Base-by-base conservation (phyloP, 2,888 invertebrate species). In the Andrena dorsata region DNA sequence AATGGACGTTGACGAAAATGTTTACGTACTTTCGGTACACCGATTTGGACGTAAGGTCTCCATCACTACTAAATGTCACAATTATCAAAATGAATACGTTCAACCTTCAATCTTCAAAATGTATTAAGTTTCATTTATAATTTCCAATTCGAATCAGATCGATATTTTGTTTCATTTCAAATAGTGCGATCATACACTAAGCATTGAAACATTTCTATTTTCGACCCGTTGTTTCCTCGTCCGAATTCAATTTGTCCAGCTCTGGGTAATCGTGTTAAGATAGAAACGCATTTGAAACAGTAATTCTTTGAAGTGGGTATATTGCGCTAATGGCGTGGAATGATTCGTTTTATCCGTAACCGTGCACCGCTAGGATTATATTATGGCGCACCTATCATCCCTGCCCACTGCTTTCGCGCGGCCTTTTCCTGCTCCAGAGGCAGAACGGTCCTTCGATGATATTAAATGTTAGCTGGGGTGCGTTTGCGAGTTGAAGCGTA, bases 401-500 rank as follows among this genome's bases (percentile, higher is more conserved):
- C 10, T 56, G 56, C 56, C 16, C 16, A 47, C 5, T 13, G 30
- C 13, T 13, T 64, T 26, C 23, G n/a, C n/a, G 49, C 16, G 32
- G 16, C 26, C 41, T 41, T 47, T 76, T 56, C 64, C 3, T 32
- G 49, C 60, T 4, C 8, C n/a, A 4, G 63, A 58, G 47, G n/a
- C 26, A 56, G 56, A 32, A 47, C 49, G 32, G 10, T 20, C 32
- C 72, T 16, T 10, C 4, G 77, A 65, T 26, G 72, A 72, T 78
- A 68, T 23, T n/a, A 51, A 68, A 49, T 51, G 63, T 49, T 61
- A 68, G 10, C 32, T 26, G 68, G 41, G 60, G 51, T 26, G 16
- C n/a, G 49, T 71, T 30, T n/a, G 51, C 68, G 53, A 32, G 26
- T 75, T 64, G 64, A 51, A 69, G 75, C 58, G 56, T 47, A 60